These are phyloP conservation scores for Drosophila anceps DNA, from an alignment of 2,888 invertebrate genomes.

Conservation along the genomic window DNA sequence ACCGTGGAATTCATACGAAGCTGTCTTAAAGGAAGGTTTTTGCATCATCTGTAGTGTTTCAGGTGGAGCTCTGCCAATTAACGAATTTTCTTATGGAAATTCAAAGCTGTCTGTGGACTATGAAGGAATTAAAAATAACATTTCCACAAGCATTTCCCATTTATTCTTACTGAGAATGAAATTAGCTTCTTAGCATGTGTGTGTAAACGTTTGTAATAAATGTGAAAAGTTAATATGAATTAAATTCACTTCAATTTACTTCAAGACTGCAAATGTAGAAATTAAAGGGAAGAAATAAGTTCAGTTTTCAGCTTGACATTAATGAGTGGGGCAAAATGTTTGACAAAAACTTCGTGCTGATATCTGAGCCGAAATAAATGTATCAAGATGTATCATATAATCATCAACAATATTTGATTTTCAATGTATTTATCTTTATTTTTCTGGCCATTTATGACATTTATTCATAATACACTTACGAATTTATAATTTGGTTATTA, in stretches of 20 bases:
- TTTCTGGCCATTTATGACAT: constrained; percentile 42
- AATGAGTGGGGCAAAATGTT: too few species aligned
- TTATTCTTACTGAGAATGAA: background rate
- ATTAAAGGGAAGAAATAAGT: too few species aligned
- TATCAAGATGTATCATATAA: background rate
- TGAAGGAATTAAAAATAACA: background rate
- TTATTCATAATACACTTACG: constrained; percentile 52
- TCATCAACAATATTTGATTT: background rate
- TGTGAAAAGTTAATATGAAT: background rate
- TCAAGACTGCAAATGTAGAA: background rate
- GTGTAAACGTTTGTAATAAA: background rate
- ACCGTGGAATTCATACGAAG: constrained; percentile 6
- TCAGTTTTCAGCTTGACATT: too few species aligned
- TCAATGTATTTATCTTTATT: constrained; percentile 9
- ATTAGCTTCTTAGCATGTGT: background rate
- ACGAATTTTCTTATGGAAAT: background rate
- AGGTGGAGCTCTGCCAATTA: background rate
- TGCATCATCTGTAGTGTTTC: background rate
- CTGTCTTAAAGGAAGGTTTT: background rate
- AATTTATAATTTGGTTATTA: constrained; percentile 53
- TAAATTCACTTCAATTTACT: background rate
- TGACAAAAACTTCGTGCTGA: too few species aligned
- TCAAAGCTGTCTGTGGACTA: too few species aligned
- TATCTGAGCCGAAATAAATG: background rate
- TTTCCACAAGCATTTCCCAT: background rate